Evolutionary conservation across 2,113 vertebrate genomes (phyloP).

Genomic region (Oreamnos americanus): DNA sequence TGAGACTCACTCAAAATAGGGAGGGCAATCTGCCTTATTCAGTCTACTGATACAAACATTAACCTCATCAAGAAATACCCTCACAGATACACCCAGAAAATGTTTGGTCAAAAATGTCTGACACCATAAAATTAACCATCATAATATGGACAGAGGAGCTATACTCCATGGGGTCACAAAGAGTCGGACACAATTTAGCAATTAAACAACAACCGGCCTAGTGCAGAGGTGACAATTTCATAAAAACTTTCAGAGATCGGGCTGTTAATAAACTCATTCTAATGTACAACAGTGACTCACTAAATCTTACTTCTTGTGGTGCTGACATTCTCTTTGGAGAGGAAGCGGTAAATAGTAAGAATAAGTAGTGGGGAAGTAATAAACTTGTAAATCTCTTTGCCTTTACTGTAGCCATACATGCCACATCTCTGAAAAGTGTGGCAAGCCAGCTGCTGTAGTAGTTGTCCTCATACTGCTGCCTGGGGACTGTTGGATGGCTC

Average conservation of each 20-base stretch:
- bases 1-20: neutral
- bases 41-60: neutral
- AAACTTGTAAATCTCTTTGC: neutral
- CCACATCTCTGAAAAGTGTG: neutral
- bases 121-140: neutral
- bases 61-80: neutral
- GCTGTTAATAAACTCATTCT: neutral
- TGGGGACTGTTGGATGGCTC: too few relatives aligned
- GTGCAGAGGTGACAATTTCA: neutral
- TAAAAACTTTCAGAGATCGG: neutral
- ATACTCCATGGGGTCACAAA: neutral
- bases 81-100: neutral
- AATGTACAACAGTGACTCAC: neutral
- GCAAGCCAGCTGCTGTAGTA: accelerated
- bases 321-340: neutral
- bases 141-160: neutral
- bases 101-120: neutral
- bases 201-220: neutral
- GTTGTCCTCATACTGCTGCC: neutral
- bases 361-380: neutral
- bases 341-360: neutral
- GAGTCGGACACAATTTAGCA: neutral
- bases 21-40: neutral
- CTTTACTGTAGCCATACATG: too few relatives aligned
- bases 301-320: neutral